Conservation (phyloP, 2,888 invertebrate species). For the Taphrorychus bicolor region DNA sequence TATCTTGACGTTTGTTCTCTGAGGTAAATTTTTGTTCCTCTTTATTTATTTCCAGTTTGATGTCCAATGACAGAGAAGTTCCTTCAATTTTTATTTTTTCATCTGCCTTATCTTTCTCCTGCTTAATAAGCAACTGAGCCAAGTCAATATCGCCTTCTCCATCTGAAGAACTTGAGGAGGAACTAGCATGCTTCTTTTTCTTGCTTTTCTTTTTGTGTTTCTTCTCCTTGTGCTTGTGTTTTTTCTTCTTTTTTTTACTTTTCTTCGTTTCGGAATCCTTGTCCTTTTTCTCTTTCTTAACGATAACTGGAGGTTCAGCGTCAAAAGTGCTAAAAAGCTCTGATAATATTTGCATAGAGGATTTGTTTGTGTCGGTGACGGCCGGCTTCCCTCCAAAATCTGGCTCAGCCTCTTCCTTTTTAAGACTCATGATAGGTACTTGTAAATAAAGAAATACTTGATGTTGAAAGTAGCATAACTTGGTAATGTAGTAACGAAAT, state of each 20-base stretch:
- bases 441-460: too few species aligned
- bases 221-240: constrained; percentile 68
- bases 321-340: constrained; percentile 83
- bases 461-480: too few species aligned
- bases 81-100: constrained; percentile 55
- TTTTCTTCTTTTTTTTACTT: constrained; percentile 64
- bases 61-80: constrained; percentile 43
- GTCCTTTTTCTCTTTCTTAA: constrained; percentile 56
- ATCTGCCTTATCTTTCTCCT: constrained; percentile 52
- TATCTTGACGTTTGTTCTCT: constrained; percentile 20
- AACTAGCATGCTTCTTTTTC: constrained; percentile 53
- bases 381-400: constrained; percentile 44
- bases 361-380: constrained; percentile 60
- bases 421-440: too few species aligned
- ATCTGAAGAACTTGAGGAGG: constrained; percentile 50
- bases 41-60: constrained; percentile 42
- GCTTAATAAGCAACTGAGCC: constrained; percentile 55
- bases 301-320: constrained; percentile 68
- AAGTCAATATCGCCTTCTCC: constrained; percentile 53
- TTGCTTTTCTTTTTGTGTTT: constrained; percentile 64
- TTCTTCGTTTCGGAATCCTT: constrained; percentile 50
- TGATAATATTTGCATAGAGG: constrained; percentile 81
- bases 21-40: constrained; percentile 32
- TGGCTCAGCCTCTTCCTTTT: constrained; percentile 45
- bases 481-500: too few species aligned